Conservation (phyloP, 2,888 invertebrate species). For the Tetrapedia diversipes region DNA sequence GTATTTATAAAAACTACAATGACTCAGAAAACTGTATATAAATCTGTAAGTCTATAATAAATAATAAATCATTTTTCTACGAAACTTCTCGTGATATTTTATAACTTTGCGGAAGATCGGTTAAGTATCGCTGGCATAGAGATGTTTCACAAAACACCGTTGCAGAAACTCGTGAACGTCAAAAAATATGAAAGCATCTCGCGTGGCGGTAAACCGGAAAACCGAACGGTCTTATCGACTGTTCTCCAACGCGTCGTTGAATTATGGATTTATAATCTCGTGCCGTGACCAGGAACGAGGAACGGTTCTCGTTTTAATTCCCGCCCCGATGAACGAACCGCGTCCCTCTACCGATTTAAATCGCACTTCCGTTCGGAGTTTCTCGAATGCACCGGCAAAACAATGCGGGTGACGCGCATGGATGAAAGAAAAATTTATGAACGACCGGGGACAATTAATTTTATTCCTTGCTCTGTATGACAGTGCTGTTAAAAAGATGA, state of each 20-base stretch:
- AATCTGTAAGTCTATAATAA: too few species aligned
- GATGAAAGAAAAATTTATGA: conserved; percentile 8
- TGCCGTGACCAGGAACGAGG: background rate
- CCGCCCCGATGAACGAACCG: background rate
- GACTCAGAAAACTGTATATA: too few species aligned
- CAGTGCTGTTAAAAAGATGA: too few species aligned
- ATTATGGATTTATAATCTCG: conserved; percentile 49
- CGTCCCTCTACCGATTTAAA: conserved; percentile 6
- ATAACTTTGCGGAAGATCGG: too few species aligned
- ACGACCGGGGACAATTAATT: conserved; percentile 19
- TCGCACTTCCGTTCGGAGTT: conserved; percentile 3
- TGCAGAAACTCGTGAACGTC: background rate
- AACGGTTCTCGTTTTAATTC: conserved; percentile 26
- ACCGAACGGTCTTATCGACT: background rate
- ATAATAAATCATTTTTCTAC: too few species aligned
- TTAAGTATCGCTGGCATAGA: too few species aligned
- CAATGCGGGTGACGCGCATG: background rate
- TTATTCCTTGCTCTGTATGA: background rate
- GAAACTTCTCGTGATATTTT: too few species aligned
- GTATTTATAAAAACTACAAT: too few species aligned
- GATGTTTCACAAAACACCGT: too few species aligned
- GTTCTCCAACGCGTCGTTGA: conserved; percentile 21
- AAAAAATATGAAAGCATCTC: background rate
- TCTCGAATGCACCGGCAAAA: background rate
- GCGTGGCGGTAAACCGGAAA: background rate